Conservation (phyloP, 1,140 invertebrate species). For the Papilio polytes region DNA sequence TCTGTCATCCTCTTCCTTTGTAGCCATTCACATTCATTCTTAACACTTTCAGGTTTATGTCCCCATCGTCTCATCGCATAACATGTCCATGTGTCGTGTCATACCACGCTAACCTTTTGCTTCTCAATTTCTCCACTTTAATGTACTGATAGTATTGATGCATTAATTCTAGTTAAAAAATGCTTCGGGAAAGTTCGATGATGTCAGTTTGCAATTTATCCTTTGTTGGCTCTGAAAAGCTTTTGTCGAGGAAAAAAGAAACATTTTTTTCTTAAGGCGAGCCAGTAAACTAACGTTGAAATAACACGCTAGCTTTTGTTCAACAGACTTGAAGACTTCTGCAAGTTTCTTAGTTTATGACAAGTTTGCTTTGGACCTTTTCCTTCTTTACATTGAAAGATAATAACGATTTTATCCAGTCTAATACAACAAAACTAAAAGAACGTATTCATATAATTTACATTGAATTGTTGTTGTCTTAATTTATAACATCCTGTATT, state of each 20-base stretch:
- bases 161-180: conserved; percentile 57
- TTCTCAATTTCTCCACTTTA: conserved; percentile 37
- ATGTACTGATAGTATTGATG: conserved; percentile 41
- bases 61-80: too few relatives aligned
- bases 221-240: conserved; percentile 57
- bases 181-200: conserved; percentile 46
- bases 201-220: conserved; percentile 68
- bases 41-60: too few relatives aligned
- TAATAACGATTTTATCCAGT: neutral
- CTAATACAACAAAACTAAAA: neutral
- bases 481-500: conserved; percentile 24
- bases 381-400: neutral
- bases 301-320: conserved; percentile 33
- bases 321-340: conserved; percentile 14
- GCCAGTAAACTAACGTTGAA: conserved; percentile 34
- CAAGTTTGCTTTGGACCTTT: conserved; percentile 1
- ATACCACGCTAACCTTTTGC: too few relatives aligned
- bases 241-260: conserved; percentile 44
- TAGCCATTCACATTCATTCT: too few relatives aligned
- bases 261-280: conserved; percentile 48
- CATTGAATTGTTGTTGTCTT: neutral
- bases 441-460: neutral
- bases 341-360: conserved; percentile 10
- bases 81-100: too few relatives aligned
- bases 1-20: too few relatives aligned